Percentiles rank a stretch among this genome's conserved stretches.
These are phyloP conservation scores for Zosterops borbonicus DNA, from an alignment of 2,113 vertebrate species.

Conservation along the genomic window DNA sequence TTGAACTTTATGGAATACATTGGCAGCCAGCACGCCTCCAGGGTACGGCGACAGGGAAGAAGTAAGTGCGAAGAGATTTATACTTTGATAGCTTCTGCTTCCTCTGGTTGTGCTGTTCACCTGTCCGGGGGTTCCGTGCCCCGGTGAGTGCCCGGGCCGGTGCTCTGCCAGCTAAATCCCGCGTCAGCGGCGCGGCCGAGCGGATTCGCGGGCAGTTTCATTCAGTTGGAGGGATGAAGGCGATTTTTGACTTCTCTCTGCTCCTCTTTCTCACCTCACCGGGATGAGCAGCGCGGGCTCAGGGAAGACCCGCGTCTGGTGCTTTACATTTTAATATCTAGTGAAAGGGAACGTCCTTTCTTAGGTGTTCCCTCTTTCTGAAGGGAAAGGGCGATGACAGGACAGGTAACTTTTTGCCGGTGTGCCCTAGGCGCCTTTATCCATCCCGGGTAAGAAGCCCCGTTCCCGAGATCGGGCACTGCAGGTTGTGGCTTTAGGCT, in stretches of 20 bases:
- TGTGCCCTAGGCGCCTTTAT: not conserved
- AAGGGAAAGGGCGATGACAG: not conserved
- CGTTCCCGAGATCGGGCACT: not conserved
- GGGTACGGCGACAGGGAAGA: conserved; percentile 91
- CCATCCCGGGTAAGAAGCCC: not conserved
- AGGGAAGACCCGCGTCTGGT: not conserved
- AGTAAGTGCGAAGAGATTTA: conserved; percentile 85
- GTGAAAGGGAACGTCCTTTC: not conserved
- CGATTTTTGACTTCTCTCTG: not conserved
- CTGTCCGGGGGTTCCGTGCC: not conserved
- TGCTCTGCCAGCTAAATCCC: not conserved
- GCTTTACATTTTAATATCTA: not conserved
- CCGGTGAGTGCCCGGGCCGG: not conserved
- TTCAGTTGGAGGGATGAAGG: not conserved
- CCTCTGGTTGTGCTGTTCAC: conserved; percentile 32
- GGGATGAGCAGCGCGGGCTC: not conserved
- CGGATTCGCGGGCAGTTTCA: not conserved
- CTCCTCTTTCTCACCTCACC: not conserved
- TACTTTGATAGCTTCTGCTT: conserved; percentile 44
- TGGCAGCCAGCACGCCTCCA: conserved; percentile 92
- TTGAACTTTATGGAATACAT: conserved; percentile 99
- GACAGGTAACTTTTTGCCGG: conserved; percentile 20
- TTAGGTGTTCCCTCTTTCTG: not conserved
- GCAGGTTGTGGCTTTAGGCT: not conserved
- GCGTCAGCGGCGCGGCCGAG: not conserved